These are phyloP conservation scores for Chionomys nivalis DNA, from an alignment of 2,113 vertebrate genomes.

Conservation along the genomic window DNA sequence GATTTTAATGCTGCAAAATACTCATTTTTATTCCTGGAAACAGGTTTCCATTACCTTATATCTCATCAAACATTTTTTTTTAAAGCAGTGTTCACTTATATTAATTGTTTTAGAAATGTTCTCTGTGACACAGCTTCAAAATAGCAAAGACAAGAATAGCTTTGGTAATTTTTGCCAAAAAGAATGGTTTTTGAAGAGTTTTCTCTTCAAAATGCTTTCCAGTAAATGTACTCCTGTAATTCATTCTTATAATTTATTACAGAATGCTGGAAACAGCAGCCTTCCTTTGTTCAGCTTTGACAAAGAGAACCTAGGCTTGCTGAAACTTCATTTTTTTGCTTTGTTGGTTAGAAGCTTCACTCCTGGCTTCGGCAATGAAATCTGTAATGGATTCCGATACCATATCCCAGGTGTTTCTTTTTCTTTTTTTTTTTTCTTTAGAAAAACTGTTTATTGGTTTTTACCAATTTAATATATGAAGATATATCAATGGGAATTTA, in stretches of 20 bases:
- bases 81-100: slow-evolving; percentile 44
- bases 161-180: slow-evolving; percentile 57
- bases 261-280: slow-evolving; percentile 61
- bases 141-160: slow-evolving; percentile 70
- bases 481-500: background rate
- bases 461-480: background rate
- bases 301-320: slow-evolving; percentile 28
- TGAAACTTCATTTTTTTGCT: slow-evolving; percentile 42
- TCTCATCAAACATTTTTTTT: slow-evolving; percentile 46
- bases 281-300: slow-evolving; percentile 58
- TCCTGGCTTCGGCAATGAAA: background rate
- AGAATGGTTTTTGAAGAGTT: slow-evolving; percentile 67
- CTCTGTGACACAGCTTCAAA: slow-evolving; percentile 7
- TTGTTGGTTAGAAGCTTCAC: background rate
- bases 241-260: slow-evolving; percentile 70
- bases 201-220: slow-evolving; percentile 57
- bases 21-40: slow-evolving; percentile 46
- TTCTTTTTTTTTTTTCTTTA: no score
- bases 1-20: background rate
- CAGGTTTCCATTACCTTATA: background rate
- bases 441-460: background rate
- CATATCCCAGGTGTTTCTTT: background rate
- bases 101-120: slow-evolving; percentile 73
- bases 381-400: background rate
- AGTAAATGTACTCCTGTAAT: slow-evolving; percentile 69